Base-by-base conservation (phyloP, 1,140 invertebrate genomes). In the Heliothis subflexa region DNA sequence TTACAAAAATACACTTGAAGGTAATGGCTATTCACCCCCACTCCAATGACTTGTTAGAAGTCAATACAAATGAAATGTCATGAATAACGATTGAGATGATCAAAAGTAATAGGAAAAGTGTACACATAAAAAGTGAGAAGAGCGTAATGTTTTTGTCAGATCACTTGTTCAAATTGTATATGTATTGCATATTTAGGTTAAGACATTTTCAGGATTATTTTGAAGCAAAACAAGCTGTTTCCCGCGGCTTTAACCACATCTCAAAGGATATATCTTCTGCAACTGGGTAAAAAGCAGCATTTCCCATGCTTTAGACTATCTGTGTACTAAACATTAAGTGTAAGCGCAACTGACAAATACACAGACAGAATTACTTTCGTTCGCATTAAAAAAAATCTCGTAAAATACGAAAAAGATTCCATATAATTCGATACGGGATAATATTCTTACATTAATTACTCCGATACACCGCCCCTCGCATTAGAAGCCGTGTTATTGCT, bases 41-140 rank as follows among this genome's bases (percentile, higher is more conserved):
- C 82, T 79, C 66, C 80, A 81, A 78, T 79, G 76, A 78, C 25
- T 81, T 77, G 77, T 71, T 76, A 71, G 40, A 71, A 83, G 76
- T 85, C 68, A 81, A 86, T 88, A 81, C 79, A 66, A 66, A 49
- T 66, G 62, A 66, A 66, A 66, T 49, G 14, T 85, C 83, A 87
- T 87, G 87, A 88, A 88, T 88, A 88, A 87, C 79, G 57, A 86
- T 87, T 88, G 84, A 86, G 83, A 66, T 47, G 62, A 66, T 66
- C 61, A 64, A 64, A 66, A 66, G 62, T 66, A 40, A 40, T 47
- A 66, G 40, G 62, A 11, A 18, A 66, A 45, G 33, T 40, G 59
- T 62, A 62, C 16, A 33, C 14, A 64, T 64, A 45, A 14, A 33
- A 66, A 66, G 18, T 16, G 18, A 66, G 18, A 66, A n/a, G 62